These are phyloP conservation scores for Adelosebastes latens DNA, from an alignment of 2,797 vertebrate genomes.

Conservation along the genomic window DNA sequence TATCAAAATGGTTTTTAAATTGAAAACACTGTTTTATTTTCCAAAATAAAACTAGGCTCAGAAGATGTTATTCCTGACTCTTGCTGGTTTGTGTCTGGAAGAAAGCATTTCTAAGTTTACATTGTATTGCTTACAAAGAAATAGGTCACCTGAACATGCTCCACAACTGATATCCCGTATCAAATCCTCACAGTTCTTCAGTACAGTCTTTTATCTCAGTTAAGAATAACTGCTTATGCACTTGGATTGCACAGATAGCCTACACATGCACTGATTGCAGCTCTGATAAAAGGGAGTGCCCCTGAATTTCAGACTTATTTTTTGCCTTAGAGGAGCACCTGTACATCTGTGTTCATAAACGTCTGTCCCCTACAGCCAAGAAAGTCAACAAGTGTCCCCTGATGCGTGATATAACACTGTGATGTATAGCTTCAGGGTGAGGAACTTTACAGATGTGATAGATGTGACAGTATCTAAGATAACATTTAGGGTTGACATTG, in stretches of 20 bases:
- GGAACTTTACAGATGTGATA: conserved; percentile 45
- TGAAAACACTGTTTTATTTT: conserved; percentile 8
- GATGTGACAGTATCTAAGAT: conserved; percentile 28
- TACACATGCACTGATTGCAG: conserved; percentile 1
- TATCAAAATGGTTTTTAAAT: conserved; percentile 7
- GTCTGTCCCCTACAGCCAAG: conserved; percentile 49
- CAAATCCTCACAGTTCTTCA: conserved; percentile 4
- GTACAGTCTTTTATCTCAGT: not conserved
- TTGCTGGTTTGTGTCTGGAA: conserved; percentile 5
- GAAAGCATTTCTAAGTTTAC: conserved; percentile 19
- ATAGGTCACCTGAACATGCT: conserved; percentile 12
- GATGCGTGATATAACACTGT: conserved; percentile 35
- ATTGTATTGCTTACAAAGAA: conserved; percentile 26
- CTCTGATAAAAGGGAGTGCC: conserved; percentile 33
- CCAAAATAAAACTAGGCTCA: not conserved
- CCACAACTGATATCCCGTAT: not conserved
- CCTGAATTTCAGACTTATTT: conserved; percentile 9
- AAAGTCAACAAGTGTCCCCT: conserved; percentile 40
- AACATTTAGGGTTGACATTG: conserved; percentile 20
- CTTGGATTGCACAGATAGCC: not conserved
- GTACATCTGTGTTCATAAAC: conserved; percentile 38
- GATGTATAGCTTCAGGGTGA: conserved; percentile 44
- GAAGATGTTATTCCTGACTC: not conserved
- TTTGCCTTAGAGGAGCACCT: conserved; percentile 30
- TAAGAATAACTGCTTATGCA: not conserved